phyloP scores from a whole-genome alignment of 2,797 vertebrate species.

The Sciurus vulgaris region DNA sequence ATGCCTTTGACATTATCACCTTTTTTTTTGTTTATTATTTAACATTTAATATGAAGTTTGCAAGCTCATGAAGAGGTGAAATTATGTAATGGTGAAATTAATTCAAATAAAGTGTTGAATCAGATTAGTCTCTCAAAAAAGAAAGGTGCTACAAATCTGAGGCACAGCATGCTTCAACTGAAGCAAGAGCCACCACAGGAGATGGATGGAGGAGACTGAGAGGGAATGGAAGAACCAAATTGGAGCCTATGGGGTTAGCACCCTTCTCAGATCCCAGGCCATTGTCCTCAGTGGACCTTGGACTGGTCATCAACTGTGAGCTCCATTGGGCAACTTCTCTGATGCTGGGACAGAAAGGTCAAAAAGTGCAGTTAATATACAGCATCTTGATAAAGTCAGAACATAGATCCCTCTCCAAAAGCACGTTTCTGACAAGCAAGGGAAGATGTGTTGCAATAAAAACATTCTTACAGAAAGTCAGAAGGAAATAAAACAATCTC shows the following conservation, averaged over 20 bases:
- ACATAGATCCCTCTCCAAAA: neutral
- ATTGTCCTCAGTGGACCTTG: neutral
- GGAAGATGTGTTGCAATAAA: neutral
- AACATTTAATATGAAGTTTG: neutral
- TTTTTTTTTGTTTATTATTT: conserved; percentile 7
- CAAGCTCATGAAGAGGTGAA: conserved; percentile 15
- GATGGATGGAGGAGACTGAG: neutral
- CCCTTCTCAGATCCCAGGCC: neutral
- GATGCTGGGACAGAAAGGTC: neutral
- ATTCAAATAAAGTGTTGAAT: neutral
- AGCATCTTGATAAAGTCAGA: neutral
- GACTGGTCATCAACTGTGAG: neutral
- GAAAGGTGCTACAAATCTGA: neutral
- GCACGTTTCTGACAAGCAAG: neutral
- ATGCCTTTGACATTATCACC: neutral
- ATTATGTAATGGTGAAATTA: neutral
- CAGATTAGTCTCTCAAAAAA: neutral
- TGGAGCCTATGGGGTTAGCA: neutral
- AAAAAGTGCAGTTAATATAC: neutral
- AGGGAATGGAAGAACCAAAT: fast-evolving
- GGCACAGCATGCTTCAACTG: neutral
- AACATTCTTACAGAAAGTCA: neutral
- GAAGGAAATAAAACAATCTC: conserved; percentile 33
- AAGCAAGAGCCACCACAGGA: neutral
- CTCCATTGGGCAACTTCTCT: neutral